phyloP scores from a whole-genome alignment of 2,113 vertebrate species.

The Chunga burmeisteri region DNA sequence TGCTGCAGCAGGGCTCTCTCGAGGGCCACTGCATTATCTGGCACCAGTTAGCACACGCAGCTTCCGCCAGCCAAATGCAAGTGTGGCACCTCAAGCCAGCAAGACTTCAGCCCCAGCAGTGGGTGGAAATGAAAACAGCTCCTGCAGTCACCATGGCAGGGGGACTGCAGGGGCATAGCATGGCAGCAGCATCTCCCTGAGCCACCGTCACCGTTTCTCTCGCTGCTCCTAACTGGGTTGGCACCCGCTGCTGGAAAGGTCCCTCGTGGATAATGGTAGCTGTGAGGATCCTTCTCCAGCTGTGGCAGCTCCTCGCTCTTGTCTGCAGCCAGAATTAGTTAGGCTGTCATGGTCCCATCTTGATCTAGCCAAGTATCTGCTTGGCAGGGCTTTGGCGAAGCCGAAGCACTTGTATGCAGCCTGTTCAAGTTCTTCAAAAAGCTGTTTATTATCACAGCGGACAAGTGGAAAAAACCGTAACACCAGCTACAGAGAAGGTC shows the following conservation, averaged over 20 bases:
- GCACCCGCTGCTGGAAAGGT: neutral
- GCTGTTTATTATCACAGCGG: neutral
- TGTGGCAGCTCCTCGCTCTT: neutral
- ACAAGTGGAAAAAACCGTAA: neutral
- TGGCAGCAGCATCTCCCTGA: neutral
- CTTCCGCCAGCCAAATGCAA: neutral
- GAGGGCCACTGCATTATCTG: too few relatives aligned
- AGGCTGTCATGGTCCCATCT: neutral
- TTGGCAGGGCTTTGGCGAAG: neutral
- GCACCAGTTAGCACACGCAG: neutral
- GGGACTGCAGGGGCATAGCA: neutral
- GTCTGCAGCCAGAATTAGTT: neutral
- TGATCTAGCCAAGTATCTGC: neutral
- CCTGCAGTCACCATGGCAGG: neutral
- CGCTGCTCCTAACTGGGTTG: fast-evolving
- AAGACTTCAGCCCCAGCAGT: neutral
- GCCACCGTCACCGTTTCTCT: neutral
- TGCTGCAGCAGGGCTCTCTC: fast-evolving
- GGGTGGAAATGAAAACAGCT: neutral
- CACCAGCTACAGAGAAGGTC: fast-evolving
- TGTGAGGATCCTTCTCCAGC: neutral
- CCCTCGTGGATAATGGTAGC: neutral
- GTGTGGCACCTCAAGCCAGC: neutral
- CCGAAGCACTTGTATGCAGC: neutral
- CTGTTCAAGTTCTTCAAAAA: neutral